A percentile compares a stretch with the other conserved stretches of the same genome.
Conservation (phyloP, 2,113 vertebrate species). For the Halichoeres trimaculatus region DNA sequence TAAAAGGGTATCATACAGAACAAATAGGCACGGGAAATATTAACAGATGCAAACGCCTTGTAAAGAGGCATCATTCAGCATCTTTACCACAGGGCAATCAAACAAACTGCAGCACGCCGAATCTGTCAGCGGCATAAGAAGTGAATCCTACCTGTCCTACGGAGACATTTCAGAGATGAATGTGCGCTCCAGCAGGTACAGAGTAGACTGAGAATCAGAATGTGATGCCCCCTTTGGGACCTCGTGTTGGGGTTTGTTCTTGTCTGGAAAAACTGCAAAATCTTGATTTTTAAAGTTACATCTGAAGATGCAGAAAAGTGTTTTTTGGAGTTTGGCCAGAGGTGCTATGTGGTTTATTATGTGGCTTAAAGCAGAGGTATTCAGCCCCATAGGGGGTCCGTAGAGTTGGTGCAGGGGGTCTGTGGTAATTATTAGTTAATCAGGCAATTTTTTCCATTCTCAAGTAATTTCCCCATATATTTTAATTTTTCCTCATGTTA, state of each 20-base stretch:
- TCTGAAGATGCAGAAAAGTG: background rate
- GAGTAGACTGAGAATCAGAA: background rate
- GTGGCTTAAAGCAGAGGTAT: too few relatives aligned
- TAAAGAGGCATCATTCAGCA: constrained; percentile 35
- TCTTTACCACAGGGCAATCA: constrained; percentile 21
- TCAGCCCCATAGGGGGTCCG: too few relatives aligned
- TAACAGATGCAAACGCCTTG: constrained; percentile 49
- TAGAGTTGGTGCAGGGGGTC: too few relatives aligned
- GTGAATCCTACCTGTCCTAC: background rate
- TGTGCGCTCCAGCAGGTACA: background rate
- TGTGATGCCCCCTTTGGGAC: background rate
- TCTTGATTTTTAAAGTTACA: background rate
- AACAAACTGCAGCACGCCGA: constrained; percentile 30
- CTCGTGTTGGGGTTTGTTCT: background rate
- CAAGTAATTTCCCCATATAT: too few relatives aligned
- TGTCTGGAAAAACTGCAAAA: background rate
- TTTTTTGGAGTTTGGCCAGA: background rate
- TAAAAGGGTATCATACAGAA: constrained; percentile 46
- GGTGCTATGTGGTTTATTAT: background rate
- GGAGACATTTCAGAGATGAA: background rate
- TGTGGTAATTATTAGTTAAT: too few relatives aligned
- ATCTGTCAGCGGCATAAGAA: background rate
- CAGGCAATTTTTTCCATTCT: too few relatives aligned
- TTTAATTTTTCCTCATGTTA: too few relatives aligned
- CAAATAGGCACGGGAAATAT: constrained; percentile 59